phyloP scores from a whole-genome alignment of 2,888 invertebrate genomes.

The Campoletis raptor region DNA sequence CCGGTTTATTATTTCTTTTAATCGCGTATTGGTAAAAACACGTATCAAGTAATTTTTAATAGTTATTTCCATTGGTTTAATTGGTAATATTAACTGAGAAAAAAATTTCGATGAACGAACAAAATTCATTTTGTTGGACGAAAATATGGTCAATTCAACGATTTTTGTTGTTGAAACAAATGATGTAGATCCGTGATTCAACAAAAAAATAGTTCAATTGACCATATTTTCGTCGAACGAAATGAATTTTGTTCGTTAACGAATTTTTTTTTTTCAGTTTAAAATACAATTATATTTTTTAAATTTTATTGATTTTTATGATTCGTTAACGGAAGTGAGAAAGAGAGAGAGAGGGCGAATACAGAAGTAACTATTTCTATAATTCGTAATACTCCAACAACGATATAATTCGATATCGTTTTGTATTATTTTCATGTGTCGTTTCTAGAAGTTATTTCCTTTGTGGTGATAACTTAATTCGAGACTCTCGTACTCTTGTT shows the following conservation, averaged over 20 bases:
- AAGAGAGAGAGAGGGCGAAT: conserved; percentile 47
- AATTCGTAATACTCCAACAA: conserved; percentile 60
- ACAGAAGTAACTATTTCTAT: conserved; percentile 62
- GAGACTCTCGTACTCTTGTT: neutral
- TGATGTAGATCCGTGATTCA: too few relatives aligned
- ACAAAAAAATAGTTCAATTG: too few relatives aligned
- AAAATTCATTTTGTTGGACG: too few relatives aligned
- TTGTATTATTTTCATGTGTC: conserved; percentile 9
- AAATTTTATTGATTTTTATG: neutral
- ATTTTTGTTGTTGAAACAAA: too few relatives aligned
- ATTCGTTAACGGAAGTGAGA: conserved; percentile 34
- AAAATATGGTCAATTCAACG: too few relatives aligned
- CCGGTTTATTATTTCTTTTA: conserved; percentile 61
- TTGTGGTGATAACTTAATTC: neutral
- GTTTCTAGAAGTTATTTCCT: conserved; percentile 15
- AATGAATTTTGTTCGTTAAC: too few relatives aligned
- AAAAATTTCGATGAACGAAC: too few relatives aligned
- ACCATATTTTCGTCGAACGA: too few relatives aligned
- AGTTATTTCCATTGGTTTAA: conserved; percentile 1
- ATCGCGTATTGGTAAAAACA: conserved; percentile 67
- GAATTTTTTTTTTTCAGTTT: too few relatives aligned
- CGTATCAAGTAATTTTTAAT: conserved; percentile 71
- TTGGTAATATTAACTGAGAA: neutral
- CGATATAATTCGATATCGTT: conserved; percentile 36
- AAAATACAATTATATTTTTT: too few relatives aligned